phyloP scores from a whole-genome alignment of 2,888 invertebrate species.

The Drosophila paramelanica region DNA sequence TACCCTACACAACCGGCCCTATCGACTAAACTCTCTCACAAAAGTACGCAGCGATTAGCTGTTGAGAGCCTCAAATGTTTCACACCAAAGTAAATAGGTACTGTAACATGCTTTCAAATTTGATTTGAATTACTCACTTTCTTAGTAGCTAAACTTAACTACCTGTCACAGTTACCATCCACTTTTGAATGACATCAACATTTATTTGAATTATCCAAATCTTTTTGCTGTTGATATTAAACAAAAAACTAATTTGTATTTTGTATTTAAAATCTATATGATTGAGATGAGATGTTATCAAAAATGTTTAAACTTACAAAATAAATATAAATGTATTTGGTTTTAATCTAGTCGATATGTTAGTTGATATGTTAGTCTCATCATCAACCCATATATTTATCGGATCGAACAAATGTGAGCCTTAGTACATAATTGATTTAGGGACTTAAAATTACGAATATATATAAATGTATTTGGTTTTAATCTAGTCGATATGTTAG shows the following conservation, averaged over 20 bases:
- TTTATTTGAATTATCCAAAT: not conserved
- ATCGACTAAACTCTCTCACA: not conserved
- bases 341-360: no score
- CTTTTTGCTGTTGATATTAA: not conserved
- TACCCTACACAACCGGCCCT: conserved; percentile 31
- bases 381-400: no score
- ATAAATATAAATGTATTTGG: no score
- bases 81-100: not conserved
- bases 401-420: no score
- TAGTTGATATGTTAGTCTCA: no score
- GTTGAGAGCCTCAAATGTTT: not conserved
- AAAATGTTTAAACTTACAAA: no score
- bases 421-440: no score
- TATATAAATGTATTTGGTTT: no score
- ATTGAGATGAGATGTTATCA: no score
- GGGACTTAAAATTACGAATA: no score
- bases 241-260: no score
- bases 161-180: not conserved
- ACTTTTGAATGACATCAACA: not conserved
- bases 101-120: not conserved
- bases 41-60: not conserved
- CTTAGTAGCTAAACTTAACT: not conserved
- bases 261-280: no score
- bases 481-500: not conserved
- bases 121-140: not conserved